phyloP scores from a whole-genome alignment of 2,888 invertebrate species.

The Nomada lathburiana region DNA sequence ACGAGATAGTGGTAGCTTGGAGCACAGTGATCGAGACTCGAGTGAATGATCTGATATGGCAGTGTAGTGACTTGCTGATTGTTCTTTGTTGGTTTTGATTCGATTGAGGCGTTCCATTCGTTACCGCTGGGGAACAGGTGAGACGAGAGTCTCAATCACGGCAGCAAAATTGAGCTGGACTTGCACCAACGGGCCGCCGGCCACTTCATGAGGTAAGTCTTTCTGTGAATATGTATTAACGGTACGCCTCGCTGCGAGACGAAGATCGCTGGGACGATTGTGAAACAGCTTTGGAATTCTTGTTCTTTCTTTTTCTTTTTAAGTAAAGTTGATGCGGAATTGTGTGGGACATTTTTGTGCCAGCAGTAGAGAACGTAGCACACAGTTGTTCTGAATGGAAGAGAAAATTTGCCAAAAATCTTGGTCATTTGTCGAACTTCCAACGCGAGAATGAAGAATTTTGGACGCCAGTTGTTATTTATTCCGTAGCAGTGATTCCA shows the following conservation, averaged over 20 bases:
- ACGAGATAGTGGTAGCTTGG: constrained; percentile 27
- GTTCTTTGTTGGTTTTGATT: constrained; percentile 37
- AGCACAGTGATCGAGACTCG: constrained; percentile 44
- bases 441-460: too few species aligned
- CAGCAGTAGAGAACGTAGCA: too few species aligned
- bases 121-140: constrained; percentile 44
- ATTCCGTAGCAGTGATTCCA: too few species aligned
- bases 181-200: constrained; percentile 91
- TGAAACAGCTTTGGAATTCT: too few species aligned
- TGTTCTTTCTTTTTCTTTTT: background rate
- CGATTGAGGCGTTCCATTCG: constrained; percentile 12
- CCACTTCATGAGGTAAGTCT: constrained; percentile 89
- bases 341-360: background rate
- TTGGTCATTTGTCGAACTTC: too few species aligned
- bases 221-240: too few species aligned
- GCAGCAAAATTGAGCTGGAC: constrained; percentile 90
- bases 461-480: too few species aligned
- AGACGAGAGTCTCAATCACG: constrained; percentile 84
- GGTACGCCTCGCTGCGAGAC: too few species aligned
- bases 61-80: constrained; percentile 66
- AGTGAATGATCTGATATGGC: constrained; percentile 54
- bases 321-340: background rate
- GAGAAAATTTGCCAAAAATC: too few species aligned
- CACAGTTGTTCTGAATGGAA: too few species aligned
- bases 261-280: background rate